A percentile compares a stretch with the other conserved stretches of the same genome.
Evolutionary conservation across 1,140 invertebrate genomes (phyloP).

Genomic region (Caenorhabditis brenneri): DNA sequence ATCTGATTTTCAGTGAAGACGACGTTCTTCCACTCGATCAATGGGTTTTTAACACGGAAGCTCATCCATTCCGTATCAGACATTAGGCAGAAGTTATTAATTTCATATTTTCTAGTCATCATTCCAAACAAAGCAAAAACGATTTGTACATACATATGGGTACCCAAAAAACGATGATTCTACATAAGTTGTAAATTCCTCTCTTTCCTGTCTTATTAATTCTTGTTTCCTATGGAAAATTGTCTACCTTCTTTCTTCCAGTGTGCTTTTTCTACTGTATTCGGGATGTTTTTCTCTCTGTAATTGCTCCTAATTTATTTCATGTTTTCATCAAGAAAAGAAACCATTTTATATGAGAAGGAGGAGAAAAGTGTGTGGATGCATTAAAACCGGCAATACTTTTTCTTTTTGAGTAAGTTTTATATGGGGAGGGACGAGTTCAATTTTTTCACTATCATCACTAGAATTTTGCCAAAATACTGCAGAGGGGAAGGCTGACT

Average conservation of each 20-base stretch:
- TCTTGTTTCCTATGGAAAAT: neutral
- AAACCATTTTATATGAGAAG: too few relatives aligned
- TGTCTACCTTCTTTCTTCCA: neutral
- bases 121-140: neutral
- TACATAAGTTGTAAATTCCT: neutral
- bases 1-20: constrained; percentile 93
- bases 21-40: constrained; percentile 86
- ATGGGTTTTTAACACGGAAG: constrained; percentile 98
- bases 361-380: too few relatives aligned
- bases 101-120: neutral
- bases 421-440: too few relatives aligned
- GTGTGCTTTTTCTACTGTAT: too few relatives aligned
- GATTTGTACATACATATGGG: neutral
- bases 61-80: constrained; percentile 80
- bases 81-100: neutral
- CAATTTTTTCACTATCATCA: neutral
- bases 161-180: neutral
- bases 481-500: neutral
- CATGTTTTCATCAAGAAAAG: too few relatives aligned
- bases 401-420: too few relatives aligned
- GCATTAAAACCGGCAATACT: too few relatives aligned
- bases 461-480: neutral
- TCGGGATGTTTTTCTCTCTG: too few relatives aligned
- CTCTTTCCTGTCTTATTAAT: neutral
- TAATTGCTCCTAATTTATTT: too few relatives aligned